Conservation (phyloP, 2,888 invertebrate genomes). For the Pterostichus niger region DNA sequence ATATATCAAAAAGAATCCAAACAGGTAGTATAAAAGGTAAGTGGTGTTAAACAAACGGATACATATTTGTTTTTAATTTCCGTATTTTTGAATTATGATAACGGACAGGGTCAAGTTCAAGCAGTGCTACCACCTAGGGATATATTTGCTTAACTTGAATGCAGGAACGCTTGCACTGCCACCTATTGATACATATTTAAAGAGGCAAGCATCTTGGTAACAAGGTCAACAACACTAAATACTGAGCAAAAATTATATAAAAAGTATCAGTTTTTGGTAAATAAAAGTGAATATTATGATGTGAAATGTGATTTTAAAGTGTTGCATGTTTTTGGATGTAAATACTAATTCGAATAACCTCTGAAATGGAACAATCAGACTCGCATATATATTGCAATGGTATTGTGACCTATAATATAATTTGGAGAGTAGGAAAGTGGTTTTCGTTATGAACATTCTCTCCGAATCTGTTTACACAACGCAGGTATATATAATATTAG, state of each 20-base stretch:
- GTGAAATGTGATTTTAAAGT: conserved; percentile 66
- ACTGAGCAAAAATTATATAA: conserved; percentile 67
- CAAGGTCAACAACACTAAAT: conserved; percentile 76
- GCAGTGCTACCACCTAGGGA: conserved; percentile 64
- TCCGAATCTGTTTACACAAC: conserved; percentile 46
- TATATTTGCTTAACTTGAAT: conserved; percentile 62
- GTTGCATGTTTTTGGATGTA: conserved; percentile 53
- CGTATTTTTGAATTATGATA: conserved; percentile 45
- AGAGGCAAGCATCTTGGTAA: conserved; percentile 76
- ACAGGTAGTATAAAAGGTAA: conserved; percentile 42
- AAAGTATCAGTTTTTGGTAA: conserved; percentile 66
- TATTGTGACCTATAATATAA: conserved; percentile 69
- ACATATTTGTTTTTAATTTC: conserved; percentile 49
- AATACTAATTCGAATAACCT: conserved; percentile 62
- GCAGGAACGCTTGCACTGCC: conserved; percentile 53
- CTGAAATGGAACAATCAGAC: conserved; percentile 66
- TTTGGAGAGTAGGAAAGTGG: conserved; percentile 66
- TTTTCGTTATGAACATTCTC: conserved; percentile 65
- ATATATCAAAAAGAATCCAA: not conserved
- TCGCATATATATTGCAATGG: conserved; percentile 67
- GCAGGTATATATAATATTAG: conserved; percentile 56
- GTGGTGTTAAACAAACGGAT: conserved; percentile 1
- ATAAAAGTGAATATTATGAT: conserved; percentile 64
- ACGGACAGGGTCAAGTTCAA: conserved; percentile 63
- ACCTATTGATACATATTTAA: conserved; percentile 68